Base-by-base conservation (phyloP, 2,888 invertebrate genomes). In the Sarcophaga subvicina region DNA sequence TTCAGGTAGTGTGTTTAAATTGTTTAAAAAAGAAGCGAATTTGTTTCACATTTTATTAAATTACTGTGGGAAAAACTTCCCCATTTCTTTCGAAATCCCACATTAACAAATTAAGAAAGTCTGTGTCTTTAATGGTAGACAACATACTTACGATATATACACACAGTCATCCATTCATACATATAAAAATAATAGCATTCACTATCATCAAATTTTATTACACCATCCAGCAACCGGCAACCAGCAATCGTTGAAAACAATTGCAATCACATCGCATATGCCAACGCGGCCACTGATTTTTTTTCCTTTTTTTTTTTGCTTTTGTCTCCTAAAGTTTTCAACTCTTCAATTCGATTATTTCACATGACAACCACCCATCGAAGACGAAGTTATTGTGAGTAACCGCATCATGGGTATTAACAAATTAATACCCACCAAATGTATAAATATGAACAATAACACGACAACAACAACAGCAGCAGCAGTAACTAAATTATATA, bases 341-440 rank as follows among this genome's bases (percentile, higher is more conserved):
- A 62, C 47, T 66, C 67, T 37, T 22, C 63, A 71, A 60, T 66
- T 72, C 66, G 71, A 70, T 76, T 84, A 71, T 72, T 82, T 85
- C 83, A 81, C 79, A 85, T 71, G 79, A 72, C 87, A 84, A 79
- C 71, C 78, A 80, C 69, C 80, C 83, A 80, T 25, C 79, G 79
- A 66, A 71, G 72, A 67, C 66, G 20, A 67, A 73, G 49, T 25
- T 27, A 77, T 37, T 37, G 37, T 77, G 22, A 60, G 70, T 69
- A 85, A 87, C 82, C 80, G 59, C 76, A 77, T 77, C 63, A 85
- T 85, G 69, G 75, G 49, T 77, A 82, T 85, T 87, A 85, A 85
- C 79, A 82, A 69, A 85, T 80, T 87, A 83, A 79, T 85, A 80
- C 77, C 77, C 75, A 67, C 64, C 49, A 66, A 63, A 60, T 69